phyloP scores from a whole-genome alignment of 2,888 invertebrate genomes.

The Dynastes tityus region DNA sequence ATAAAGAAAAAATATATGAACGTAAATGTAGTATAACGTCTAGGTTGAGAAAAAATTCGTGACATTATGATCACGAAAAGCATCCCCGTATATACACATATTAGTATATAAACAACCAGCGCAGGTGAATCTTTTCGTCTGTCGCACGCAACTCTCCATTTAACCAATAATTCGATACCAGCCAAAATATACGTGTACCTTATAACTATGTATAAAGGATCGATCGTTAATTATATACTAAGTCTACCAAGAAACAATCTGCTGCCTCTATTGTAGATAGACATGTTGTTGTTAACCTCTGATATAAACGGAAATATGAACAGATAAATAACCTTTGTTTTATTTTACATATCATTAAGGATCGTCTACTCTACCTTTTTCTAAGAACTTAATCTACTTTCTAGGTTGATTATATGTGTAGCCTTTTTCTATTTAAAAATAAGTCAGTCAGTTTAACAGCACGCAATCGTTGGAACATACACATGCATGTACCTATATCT shows the following conservation, averaged over 20 bases:
- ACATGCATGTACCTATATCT: too few relatives aligned
- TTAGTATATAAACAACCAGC: background rate
- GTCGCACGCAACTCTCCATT: background rate
- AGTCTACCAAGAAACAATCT: constrained; percentile 4
- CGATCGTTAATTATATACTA: constrained; percentile 26
- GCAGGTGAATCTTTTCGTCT: constrained; percentile 1
- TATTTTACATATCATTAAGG: background rate
- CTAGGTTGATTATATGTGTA: background rate
- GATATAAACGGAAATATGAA: background rate
- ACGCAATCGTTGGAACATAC: background rate
- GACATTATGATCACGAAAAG: too few relatives aligned
- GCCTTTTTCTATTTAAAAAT: background rate
- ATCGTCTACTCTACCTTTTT: background rate
- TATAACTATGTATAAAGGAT: constrained; percentile 1
- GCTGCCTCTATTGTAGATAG: constrained; percentile 16
- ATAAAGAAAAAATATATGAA: too few relatives aligned
- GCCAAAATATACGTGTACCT: background rate
- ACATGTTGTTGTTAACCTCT: background rate
- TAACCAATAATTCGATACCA: background rate
- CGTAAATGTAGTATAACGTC: too few relatives aligned
- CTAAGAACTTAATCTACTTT: background rate
- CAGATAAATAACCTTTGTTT: background rate
- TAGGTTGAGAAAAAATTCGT: too few relatives aligned
- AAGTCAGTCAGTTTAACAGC: background rate
- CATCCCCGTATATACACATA: background rate